These are phyloP conservation scores for Galerucella pusilla DNA, from an alignment of 2,888 invertebrate species.

Conservation along the genomic window DNA sequence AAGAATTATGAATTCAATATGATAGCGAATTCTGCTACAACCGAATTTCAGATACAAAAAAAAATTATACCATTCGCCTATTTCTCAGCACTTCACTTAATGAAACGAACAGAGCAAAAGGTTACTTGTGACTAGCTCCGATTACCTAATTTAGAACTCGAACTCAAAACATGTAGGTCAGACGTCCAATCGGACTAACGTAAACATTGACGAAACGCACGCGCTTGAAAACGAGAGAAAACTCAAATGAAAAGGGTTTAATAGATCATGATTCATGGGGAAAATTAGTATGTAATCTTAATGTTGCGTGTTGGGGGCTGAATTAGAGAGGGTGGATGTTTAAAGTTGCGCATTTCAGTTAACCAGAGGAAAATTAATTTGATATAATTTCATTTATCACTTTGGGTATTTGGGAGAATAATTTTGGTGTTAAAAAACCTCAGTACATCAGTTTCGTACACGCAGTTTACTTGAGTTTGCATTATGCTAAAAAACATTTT, in stretches of 20 bases:
- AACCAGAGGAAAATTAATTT: background rate
- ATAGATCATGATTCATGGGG: constrained; percentile 18
- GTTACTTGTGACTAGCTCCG: constrained; percentile 23
- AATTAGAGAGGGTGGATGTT: constrained; percentile 7
- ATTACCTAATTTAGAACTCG: constrained; percentile 16
- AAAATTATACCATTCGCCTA: constrained; percentile 13
- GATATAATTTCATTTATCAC: background rate
- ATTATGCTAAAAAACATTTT: too few relatives aligned
- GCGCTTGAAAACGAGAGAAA: constrained; percentile 12
- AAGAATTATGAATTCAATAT: too few relatives aligned
- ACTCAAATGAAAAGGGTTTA: constrained; percentile 8
- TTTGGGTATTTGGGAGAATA: too few relatives aligned
- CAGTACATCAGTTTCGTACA: too few relatives aligned
- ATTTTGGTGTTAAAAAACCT: too few relatives aligned
- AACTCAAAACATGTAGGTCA: constrained; percentile 14
- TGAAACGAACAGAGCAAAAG: constrained; percentile 12
- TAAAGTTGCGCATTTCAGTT: constrained; percentile 1
- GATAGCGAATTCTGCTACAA: background rate
- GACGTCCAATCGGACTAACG: constrained; percentile 17
- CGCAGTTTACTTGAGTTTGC: too few relatives aligned
- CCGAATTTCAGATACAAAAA: constrained; percentile 5
- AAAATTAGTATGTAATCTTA: constrained; percentile 9
- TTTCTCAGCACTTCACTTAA: constrained; percentile 15
- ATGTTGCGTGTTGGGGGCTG: constrained; percentile 8
- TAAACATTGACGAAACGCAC: constrained; percentile 21